Base-by-base conservation (phyloP, 53 echinoderm and acorn worm species). In the Luidia sarsii region DNA sequence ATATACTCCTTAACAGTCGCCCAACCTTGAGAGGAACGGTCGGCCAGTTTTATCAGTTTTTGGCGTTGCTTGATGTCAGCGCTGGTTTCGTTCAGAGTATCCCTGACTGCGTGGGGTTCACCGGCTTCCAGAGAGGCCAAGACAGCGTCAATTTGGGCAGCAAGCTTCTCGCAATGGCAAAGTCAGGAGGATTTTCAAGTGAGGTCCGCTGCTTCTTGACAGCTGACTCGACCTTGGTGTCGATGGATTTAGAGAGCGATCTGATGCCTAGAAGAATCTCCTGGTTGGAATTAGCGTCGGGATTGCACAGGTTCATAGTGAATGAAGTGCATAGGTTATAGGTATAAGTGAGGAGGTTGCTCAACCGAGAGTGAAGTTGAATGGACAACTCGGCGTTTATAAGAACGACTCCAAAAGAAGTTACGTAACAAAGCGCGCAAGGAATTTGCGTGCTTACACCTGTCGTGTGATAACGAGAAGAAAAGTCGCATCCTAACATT, bases 1-100 rank as follows among this genome's bases (percentile, higher is more conserved):
- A 63, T n/a, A 28, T 63, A 63, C 35, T 63, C 63, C 35, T 63
- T 63, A 3, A 63, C 63, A 16, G 63, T 63, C 2, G 63, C 63
- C 63, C 36, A 34, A 18, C 63, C 34, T 34, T 34, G 63, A 2
- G 16, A 63, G 13, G 34, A 63, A 34, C 63, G 34, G 29, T 34
- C 63, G 14, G 63, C 63, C 34, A 63, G 34, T n/a, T 33, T 63
- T 13, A 63, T 63, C 36, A 63, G 35, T n/a, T 63, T 63, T 28
- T 63, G 33, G 33, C 35, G 28, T 33, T 24, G 14, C 27, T 33
- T 25, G 4, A 57, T 3, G 3, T 24, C 24, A 2, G 16, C 15
- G 36, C 63, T 63, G 63, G 63, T 35, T 35, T 33, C 0, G 5
- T 16, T 35, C 34, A 63, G 63, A 14, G 63, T 20, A 33, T 32